Conservation (phyloP, 2,797 vertebrate species). For the Monodelphis domestica region DNA sequence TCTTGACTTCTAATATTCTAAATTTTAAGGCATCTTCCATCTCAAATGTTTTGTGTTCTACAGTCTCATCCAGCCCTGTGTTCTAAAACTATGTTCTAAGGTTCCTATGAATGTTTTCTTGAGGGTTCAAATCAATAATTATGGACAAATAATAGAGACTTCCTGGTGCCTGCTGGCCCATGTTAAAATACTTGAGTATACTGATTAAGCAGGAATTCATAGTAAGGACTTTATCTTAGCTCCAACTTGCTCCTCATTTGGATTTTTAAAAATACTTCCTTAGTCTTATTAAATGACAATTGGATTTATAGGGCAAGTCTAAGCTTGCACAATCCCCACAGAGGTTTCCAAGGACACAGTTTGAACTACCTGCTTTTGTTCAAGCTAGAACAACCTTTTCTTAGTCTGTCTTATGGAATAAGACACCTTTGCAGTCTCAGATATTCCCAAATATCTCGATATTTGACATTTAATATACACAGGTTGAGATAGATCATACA, state of each 20-base stretch:
- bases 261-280: neutral
- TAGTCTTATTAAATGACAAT: constrained; percentile 36
- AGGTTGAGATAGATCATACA: neutral
- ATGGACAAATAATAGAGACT: neutral
- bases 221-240: neutral
- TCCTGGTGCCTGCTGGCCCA: neutral
- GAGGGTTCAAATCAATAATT: neutral
- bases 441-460: neutral
- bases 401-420: neutral
- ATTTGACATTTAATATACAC: neutral
- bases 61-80: neutral
- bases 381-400: constrained; percentile 26
- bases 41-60: neutral
- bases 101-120: neutral
- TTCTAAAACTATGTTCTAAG: neutral
- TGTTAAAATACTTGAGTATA: neutral
- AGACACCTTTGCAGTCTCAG: neutral
- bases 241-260: neutral
- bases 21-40: neutral
- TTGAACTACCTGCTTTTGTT: neutral
- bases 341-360: constrained; percentile 37
- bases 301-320: constrained; percentile 51
- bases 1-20: neutral
- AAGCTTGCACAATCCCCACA: constrained; percentile 37
- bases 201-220: constrained; percentile 22